phyloP scores from a whole-genome alignment of 2,888 invertebrate genomes.

The Steinernema carpocapsae region DNA sequence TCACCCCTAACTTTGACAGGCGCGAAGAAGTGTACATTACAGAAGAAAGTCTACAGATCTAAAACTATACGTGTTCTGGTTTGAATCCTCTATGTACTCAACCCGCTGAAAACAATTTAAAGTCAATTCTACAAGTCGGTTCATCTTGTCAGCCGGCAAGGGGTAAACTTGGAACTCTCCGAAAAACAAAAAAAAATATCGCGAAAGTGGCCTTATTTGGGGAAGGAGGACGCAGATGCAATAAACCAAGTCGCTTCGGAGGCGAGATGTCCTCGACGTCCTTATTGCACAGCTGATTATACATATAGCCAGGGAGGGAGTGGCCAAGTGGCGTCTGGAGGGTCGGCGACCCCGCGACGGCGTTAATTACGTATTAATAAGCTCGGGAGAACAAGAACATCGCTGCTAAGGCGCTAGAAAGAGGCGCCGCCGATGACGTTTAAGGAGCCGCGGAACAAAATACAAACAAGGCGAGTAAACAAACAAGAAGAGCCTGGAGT shows the following conservation, averaged over 20 bases:
- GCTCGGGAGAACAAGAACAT: constrained; percentile 8
- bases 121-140: no score
- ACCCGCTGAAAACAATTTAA: no score
- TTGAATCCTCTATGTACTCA: no score
- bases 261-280: background rate
- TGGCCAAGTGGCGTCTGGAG: constrained; percentile 33
- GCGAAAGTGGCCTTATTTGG: no score
- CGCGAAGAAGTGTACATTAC: no score
- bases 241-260: background rate
- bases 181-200: no score
- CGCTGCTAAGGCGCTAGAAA: background rate
- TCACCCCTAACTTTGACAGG: no score
- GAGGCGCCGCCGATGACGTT: background rate
- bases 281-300: constrained; percentile 33
- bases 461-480: constrained; percentile 29
- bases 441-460: constrained; percentile 14
- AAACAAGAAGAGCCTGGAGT: background rate
- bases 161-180: no score
- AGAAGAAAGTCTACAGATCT: no score
- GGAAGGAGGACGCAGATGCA: background rate
- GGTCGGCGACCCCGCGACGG: constrained; percentile 11
- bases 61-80: no score
- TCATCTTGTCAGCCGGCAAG: no score
- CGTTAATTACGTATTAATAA: constrained; percentile 34
- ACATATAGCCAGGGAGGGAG: background rate